Evolutionary conservation across 2,797 vertebrate genomes (phyloP), one percentile per base, ranked within the genome.

Genomic region (Numenius phaeopus): DNA sequence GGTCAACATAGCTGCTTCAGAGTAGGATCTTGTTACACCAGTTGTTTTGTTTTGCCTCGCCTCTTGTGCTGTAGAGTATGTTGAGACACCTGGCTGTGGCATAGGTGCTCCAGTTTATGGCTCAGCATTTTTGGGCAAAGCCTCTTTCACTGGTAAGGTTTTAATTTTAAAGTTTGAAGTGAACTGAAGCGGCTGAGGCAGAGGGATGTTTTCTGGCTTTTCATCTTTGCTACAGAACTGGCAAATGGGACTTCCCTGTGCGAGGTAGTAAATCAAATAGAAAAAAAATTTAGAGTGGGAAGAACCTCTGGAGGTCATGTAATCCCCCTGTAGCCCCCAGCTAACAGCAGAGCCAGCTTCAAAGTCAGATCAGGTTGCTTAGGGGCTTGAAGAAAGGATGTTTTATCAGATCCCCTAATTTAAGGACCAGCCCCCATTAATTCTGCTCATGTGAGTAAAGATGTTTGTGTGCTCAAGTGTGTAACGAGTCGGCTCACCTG

Each of bases 1-100:
- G 15, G 34, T 69, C 49, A 15, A 1, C 5, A 1, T 20, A 9
- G 22, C 7, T 0, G 0, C 9, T 40, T 52, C 15, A 34, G 62
- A 20, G 14, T 27, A 40, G 29, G 37, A 17, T 58, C 39, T 15
- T 75, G 46, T 69, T 55, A 7, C 0, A 37, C 11, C 37, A 50
- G 11, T 27, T 62, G 7, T n/a, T 20, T 83, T 85, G 34, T 24
- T 83, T 80, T 88, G 52, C 44, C 8, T 42, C 20, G 52, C 44
- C 8, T 42, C 20, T 73, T 59, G 27, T 81, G 24, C 21, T 62
- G 7, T 37, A 18, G 59, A 39, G 69, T 37, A 5, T 24, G 11
- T 40, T 57, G 59, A 67, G 21, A 47, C 32, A 42, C 42, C n/a
- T 93, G 77, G 37, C 55, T 78, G 15, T 55, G 16, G 44, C 27